Base-by-base conservation (phyloP, 2,888 invertebrate genomes). In the Toxonevra muliebris region DNA sequence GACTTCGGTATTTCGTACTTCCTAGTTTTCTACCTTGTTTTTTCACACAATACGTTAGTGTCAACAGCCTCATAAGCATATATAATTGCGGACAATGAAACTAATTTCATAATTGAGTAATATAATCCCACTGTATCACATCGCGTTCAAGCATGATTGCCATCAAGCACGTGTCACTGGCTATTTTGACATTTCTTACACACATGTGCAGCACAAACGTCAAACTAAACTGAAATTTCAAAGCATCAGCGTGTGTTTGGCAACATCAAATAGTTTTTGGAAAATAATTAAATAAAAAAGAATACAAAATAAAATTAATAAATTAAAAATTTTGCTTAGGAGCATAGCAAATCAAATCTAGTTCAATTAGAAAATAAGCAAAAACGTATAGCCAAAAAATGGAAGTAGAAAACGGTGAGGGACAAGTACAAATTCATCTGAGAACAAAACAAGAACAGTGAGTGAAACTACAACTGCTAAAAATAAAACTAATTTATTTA, bases 371-470 rank as follows among this genome's bases (percentile, higher is more conserved):
- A 7, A 53, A 41, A 59, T 40, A 48, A 11, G 61, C 43, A 40
- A 19, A 7, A 30, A 20, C 41, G 11, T 13, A n/a, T 58, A 53
- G 3, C 13, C 45, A 13, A 48, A 48, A 48, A 58, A 84, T 84
- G 83, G 82, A 82, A 74, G 77, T 77, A 63, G 83, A 83, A 74
- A 83, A 79, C 72, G 86, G 82, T 69, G 86, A 87, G 81, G 88
- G 88, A 42, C 92, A 93, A 82, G 83, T 94, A 67, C 93, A 94
- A 88, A 90, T 94, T 69, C 89, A 91, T 78, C 90, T 94, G 76
- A 85, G 91, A 71, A 94, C 94, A 13, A 94, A 93, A 86, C 94
- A 94, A 82, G 88, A 90, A 82, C 89, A 90, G 94, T 94, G 86
- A 89, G 92, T 76, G 11, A n/a, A n/a, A n/a, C n/a, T 11, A 5